Percentiles rank a stretch among this genome's conserved stretches.
phyloP scores from a whole-genome alignment of 2,888 invertebrate genomes.

The Mongoloraphidia duomilia region DNA sequence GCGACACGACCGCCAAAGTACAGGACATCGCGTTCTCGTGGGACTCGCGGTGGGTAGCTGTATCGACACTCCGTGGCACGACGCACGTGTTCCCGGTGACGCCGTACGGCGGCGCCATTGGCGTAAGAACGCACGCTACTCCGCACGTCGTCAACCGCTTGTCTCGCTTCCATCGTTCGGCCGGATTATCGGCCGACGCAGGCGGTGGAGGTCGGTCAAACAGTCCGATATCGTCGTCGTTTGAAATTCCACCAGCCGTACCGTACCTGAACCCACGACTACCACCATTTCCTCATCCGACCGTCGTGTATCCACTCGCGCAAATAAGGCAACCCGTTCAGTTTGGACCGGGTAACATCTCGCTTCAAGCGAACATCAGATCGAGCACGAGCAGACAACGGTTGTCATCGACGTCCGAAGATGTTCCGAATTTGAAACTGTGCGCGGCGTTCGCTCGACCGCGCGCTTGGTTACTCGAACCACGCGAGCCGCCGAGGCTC shows the following conservation, averaged over 20 bases:
- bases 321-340: slow-evolving; percentile 63
- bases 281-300: slow-evolving; percentile 82
- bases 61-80: slow-evolving; percentile 89
- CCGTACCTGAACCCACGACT: slow-evolving; percentile 79
- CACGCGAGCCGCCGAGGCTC: slow-evolving; percentile 21
- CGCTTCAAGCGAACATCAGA: slow-evolving; percentile 5
- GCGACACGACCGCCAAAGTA: slow-evolving; percentile 92
- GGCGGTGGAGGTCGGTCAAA: slow-evolving; percentile 41
- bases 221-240: slow-evolving; percentile 43
- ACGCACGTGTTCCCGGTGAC: slow-evolving; percentile 96
- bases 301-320: slow-evolving; percentile 63
- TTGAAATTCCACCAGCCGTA: slow-evolving; percentile 33
- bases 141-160: slow-evolving; percentile 86
- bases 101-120: slow-evolving; percentile 86
- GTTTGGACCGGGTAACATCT: slow-evolving; percentile 5
- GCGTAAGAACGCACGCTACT: slow-evolving; percentile 87
- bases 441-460: slow-evolving; percentile 66
- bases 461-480: slow-evolving; percentile 46
- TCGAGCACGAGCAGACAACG: slow-evolving; percentile 43
- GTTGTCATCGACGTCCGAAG: slow-evolving; percentile 56
- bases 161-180: slow-evolving; percentile 90
- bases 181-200: slow-evolving; percentile 59
- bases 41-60: slow-evolving; percentile 93
- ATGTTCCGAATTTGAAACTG: slow-evolving; percentile 55
- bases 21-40: slow-evolving; percentile 83